Conservation (phyloP, 2,797 vertebrate genomes). For the Oreonectes daqikongensis region DNA sequence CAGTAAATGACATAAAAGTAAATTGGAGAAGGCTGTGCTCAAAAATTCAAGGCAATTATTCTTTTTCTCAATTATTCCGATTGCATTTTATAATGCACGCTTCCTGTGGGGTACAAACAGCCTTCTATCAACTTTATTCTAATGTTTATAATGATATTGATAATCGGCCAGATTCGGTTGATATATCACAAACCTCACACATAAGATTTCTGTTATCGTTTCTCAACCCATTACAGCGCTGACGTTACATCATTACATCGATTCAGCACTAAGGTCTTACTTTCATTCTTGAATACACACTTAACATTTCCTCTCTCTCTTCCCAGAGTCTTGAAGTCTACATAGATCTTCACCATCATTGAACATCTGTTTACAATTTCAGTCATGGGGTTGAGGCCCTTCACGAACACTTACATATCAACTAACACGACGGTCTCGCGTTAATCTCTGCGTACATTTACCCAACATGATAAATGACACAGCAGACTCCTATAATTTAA, state of each 20-base stretch:
- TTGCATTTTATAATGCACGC: neutral
- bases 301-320: conserved; percentile 14
- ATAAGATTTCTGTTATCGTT: neutral
- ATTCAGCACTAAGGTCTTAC: neutral
- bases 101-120: conserved; percentile 7
- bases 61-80: conserved; percentile 13
- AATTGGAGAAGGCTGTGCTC: conserved; percentile 23
- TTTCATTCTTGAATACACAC: neutral
- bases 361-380: conserved; percentile 52
- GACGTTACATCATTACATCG: no score
- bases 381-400: conserved; percentile 46
- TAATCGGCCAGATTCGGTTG: neutral
- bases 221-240: neutral
- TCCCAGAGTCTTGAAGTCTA: conserved; percentile 23
- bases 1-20: conserved; percentile 16
- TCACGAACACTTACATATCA: conserved; percentile 44
- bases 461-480: conserved; percentile 26
- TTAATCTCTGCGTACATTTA: conserved; percentile 24
- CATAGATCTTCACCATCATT: conserved; percentile 31
- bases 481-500: conserved; percentile 27
- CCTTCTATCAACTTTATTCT: neutral
- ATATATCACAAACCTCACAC: neutral
- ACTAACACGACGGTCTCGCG: conserved; percentile 31
- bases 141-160: neutral
- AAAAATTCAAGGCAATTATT: conserved; percentile 40